Evolutionary conservation across 2,888 invertebrate species (phyloP).

Genomic region (Chesias legatella): DNA sequence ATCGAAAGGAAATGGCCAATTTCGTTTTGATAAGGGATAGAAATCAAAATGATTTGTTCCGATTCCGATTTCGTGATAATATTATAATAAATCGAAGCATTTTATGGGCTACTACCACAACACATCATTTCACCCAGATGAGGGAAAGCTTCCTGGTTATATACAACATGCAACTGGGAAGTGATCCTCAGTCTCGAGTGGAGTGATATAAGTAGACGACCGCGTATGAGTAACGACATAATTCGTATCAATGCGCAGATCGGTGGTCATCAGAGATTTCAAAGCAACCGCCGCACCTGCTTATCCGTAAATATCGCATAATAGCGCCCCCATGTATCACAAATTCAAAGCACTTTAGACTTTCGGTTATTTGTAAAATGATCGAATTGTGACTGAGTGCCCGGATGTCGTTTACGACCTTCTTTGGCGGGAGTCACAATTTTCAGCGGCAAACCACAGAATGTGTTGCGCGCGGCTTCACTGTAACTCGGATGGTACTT

Average conservation of each 20-base stretch:
- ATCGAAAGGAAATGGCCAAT: constrained; percentile 26
- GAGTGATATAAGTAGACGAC: constrained; percentile 25
- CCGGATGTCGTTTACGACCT: constrained; percentile 25
- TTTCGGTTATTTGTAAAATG: constrained; percentile 18
- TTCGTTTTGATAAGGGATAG: constrained; percentile 18
- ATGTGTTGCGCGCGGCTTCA: constrained; percentile 50
- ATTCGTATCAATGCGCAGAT: constrained; percentile 67
- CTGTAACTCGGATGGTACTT: constrained; percentile 32
- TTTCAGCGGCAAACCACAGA: constrained; percentile 69
- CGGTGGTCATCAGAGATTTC: constrained; percentile 52
- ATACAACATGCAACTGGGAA: constrained; percentile 3
- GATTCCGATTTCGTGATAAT: constrained; percentile 6
- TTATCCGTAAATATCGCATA: constrained; percentile 61
- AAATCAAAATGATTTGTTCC: constrained; percentile 13
- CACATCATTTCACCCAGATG: not conserved
- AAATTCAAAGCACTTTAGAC: constrained; percentile 14
- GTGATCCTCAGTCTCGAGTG: constrained; percentile 13
- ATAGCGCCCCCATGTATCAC: constrained; percentile 40
- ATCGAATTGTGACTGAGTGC: constrained; percentile 21
- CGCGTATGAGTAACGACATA: constrained; percentile 54
- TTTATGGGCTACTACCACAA: constrained; percentile 3
- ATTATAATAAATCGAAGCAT: too few species aligned
- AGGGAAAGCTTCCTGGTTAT: constrained; percentile 3
- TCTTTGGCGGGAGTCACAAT: constrained; percentile 33
- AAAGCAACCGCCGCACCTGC: constrained; percentile 69